A percentile compares a stretch with the other conserved stretches of the same genome.
These are phyloP conservation scores for Drosophila equinoxialis DNA, from an alignment of 1,140 invertebrate genomes.

Conservation along the genomic window DNA sequence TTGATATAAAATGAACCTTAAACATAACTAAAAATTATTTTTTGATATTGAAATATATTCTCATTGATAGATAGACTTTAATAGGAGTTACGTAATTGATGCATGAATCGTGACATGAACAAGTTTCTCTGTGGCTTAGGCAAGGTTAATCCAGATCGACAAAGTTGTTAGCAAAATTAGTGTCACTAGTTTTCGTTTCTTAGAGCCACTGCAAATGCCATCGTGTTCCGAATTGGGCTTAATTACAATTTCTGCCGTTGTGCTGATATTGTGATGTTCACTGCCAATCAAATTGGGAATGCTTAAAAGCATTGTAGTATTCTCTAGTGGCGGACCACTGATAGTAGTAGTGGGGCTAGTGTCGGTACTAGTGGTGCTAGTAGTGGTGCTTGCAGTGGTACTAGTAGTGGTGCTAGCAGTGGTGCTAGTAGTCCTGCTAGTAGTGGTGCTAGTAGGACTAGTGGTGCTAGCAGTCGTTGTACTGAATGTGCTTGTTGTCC, in stretches of 20 bases:
- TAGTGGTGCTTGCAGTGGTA: neutral
- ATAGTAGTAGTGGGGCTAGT: neutral
- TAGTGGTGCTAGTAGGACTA: neutral
- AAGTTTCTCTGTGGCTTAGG: neutral
- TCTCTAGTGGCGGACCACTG: neutral
- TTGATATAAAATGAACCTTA: no score
- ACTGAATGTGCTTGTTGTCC: neutral
- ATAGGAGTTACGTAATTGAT: no score
- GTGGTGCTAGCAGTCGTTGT: neutral
- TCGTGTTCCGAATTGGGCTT: neutral
- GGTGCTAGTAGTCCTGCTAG: neutral
- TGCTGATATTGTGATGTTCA: neutral
- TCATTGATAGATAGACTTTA: no score
- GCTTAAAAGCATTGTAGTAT: neutral
- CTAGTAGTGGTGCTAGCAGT: slow-evolving; percentile 2
- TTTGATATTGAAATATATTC: no score
- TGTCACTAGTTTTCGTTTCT: neutral
- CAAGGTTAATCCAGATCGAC: neutral
- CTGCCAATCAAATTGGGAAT: neutral
- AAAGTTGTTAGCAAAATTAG: neutral
- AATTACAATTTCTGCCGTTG: slow-evolving; percentile 11
- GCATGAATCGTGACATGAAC: no score
- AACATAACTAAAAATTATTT: no score
- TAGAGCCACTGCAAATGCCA: neutral
- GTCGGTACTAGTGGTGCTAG: neutral